Percentiles rank a stretch among this genome's conserved stretches.
Conservation (phyloP, 2,797 vertebrate species). For the Ataeniobius toweri region DNA sequence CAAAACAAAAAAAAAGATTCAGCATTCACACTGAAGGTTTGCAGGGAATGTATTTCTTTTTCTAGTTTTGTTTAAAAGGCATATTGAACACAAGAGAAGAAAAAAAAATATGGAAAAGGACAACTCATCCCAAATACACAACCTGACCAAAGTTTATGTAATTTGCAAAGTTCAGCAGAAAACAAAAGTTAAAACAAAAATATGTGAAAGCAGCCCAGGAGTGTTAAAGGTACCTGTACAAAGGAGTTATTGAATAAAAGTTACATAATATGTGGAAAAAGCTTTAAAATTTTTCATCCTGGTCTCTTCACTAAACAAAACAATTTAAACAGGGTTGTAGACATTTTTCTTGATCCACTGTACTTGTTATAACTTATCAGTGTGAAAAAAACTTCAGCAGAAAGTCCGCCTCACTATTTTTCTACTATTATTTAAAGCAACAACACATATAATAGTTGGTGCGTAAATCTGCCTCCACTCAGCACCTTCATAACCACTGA, state of each 20-base stretch:
- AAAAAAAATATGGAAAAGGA: background rate
- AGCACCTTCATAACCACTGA: conserved; percentile 27
- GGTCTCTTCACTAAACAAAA: background rate
- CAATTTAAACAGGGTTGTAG: background rate
- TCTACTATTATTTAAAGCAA: conserved; percentile 42
- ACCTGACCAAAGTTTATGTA: background rate
- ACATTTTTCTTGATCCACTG: no score
- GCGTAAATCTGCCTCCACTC: conserved; percentile 32
- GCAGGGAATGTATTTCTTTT: background rate
- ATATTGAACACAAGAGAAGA: background rate
- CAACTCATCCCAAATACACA: background rate
- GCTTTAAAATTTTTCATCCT: background rate
- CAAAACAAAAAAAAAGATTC: background rate
- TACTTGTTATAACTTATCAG: background rate
- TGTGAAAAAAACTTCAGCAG: background rate
- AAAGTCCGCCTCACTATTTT: conserved; percentile 22
- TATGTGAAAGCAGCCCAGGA: background rate
- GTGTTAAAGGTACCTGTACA: background rate
- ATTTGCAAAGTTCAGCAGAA: background rate
- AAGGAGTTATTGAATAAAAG: background rate
- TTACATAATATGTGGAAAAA: background rate
- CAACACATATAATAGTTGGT: conserved; percentile 38
- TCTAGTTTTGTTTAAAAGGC: background rate
- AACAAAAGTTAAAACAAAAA: background rate
- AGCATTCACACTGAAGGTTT: background rate